phyloP scores from a whole-genome alignment of 2,797 vertebrate genomes.

The Darevskia nairensis region DNA sequence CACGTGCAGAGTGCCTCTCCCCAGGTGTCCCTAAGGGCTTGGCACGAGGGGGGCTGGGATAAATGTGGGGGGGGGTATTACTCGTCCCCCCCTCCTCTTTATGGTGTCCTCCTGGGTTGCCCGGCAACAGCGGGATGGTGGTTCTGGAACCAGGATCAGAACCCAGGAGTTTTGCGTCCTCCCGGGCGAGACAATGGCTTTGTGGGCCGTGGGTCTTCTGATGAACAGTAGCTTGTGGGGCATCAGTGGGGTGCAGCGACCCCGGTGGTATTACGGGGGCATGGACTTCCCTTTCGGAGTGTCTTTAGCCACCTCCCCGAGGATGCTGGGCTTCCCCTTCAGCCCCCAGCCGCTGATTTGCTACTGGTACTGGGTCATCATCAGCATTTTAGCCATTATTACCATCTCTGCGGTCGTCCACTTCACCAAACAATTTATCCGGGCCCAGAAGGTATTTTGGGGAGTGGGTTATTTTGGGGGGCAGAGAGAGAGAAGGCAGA shows the following conservation, averaged over 20 bases:
- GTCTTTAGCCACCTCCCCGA: fast-evolving
- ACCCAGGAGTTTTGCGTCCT: background rate
- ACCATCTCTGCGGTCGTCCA: fast-evolving
- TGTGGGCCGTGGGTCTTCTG: background rate
- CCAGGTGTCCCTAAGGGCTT: too few relatives aligned
- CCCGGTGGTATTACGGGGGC: background rate
- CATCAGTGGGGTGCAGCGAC: background rate
- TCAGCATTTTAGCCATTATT: background rate
- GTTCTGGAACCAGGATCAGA: background rate
- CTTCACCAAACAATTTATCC: fast-evolving
- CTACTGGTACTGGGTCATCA: background rate
- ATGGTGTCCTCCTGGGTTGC: background rate
- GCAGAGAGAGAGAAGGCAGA: too few relatives aligned
- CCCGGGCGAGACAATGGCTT: background rate
- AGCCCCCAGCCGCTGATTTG: fast-evolving
- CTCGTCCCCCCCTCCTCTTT: background rate
- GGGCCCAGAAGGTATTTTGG: background rate
- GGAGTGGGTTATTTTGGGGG: too few relatives aligned
- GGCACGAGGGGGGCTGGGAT: too few relatives aligned
- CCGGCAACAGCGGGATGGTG: fast-evolving
- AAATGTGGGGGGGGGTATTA: too few relatives aligned
- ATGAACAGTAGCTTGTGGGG: background rate
- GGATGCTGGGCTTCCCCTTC: background rate
- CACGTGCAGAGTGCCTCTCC: background rate
- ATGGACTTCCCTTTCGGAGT: background rate